phyloP scores from a whole-genome alignment of 2,797 vertebrate species.

The Tapera naevia region DNA sequence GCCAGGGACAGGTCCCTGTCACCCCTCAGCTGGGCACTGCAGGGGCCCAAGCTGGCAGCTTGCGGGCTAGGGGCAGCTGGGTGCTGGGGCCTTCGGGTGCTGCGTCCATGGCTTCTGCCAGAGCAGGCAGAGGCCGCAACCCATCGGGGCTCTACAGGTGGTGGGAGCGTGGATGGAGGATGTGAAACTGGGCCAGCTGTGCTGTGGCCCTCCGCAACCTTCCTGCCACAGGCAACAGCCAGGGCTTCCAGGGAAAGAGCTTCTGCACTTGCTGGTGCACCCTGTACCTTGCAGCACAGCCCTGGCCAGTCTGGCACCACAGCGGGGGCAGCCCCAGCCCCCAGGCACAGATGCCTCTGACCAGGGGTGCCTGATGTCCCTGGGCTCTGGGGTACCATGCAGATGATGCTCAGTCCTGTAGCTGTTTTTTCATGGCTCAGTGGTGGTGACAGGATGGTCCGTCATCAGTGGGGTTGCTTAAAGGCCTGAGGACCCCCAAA shows the following conservation, averaged over 20 bases:
- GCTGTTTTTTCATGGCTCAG: accelerated
- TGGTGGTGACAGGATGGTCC: background rate
- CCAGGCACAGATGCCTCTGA: accelerated
- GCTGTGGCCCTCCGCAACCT: background rate
- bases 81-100: accelerated
- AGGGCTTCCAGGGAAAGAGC: background rate
- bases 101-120: accelerated
- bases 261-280: accelerated
- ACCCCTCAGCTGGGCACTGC: accelerated
- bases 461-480: background rate
- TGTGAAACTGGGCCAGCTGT: background rate
- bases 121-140: background rate
- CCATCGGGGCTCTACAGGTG: background rate
- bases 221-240: background rate
- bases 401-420: background rate
- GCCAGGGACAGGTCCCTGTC: accelerated
- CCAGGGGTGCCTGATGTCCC: background rate
- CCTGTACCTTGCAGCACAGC: accelerated
- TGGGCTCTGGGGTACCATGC: accelerated
- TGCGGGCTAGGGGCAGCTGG: accelerated
- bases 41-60: accelerated
- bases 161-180: background rate
- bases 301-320: background rate
- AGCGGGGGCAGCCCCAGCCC: no score
- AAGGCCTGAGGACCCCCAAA: accelerated